Evolutionary conservation across 1,140 invertebrate species (phyloP), one percentile per base, ranked within the genome.

Genomic region (Lanistes nyassanus): DNA sequence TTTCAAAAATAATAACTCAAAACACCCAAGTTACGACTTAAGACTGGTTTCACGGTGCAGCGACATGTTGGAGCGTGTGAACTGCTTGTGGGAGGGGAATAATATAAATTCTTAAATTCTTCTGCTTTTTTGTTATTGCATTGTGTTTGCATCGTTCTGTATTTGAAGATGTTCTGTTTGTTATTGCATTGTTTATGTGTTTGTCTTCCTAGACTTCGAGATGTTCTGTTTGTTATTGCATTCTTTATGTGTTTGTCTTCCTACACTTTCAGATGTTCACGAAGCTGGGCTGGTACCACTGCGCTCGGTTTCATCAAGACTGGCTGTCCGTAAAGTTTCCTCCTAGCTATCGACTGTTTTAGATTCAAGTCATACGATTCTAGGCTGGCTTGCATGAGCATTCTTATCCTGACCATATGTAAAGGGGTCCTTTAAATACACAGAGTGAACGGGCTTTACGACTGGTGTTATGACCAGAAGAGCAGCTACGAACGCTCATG

Each of bases 261-360:
- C 64, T 68, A 79, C 80, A 60, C 31, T 82, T 85, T 31, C 80
- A 89, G 88, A 72, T 84, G 11, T 93, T 92, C 84, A 87, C 87
- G 51, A 88, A 91, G 31, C 87, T 95, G 23, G 92, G 92, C 36
- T 96, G 94, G 94, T 82, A 90, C 37, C 93, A 95, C 89, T 91
- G 93, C 79, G 91, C 91, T 7, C 83, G 86, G n/a, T 88, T 91
- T 79, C 86, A 92, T 26, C 88, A 88, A 34, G 90, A 89, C 76
- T 90, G 90, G 77, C 81, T 93, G 83, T 91, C 92, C 39, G 89
- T 92, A 23, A 92, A 92, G 84, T 94, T 93, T 84, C 93, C 94
- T 3, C 77, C 88, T n/a, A 80, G 90, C 21, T 94, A 93, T 83
- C 86, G 90, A 78, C 91, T 91, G 72, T 94, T 94, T 90, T 94